phyloP scores from a whole-genome alignment of 2,113 vertebrate genomes.

The Potamarius usumacintae region DNA sequence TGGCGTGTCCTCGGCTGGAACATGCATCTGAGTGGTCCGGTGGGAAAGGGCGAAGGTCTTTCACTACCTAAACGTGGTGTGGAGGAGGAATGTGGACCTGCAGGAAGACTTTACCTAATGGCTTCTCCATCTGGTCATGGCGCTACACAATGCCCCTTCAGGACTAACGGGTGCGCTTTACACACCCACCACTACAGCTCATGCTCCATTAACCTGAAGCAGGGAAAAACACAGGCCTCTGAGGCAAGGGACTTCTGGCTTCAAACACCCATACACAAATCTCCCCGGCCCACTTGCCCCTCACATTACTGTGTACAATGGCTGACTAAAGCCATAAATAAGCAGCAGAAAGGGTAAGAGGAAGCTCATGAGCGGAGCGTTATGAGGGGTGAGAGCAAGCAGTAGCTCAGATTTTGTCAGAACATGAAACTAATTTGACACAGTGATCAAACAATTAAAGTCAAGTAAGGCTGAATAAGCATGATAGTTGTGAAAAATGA shows the following conservation, averaged over 20 bases:
- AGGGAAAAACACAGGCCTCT: conserved; percentile 56
- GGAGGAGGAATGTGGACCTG: conserved; percentile 59
- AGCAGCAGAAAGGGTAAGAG: conserved; percentile 42
- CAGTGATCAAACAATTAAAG: neutral
- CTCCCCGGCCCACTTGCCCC: conserved; percentile 50
- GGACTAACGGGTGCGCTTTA: conserved; percentile 48
- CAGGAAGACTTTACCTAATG: conserved; percentile 63
- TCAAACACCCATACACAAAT: conserved; percentile 63
- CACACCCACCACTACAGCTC: conserved; percentile 37
- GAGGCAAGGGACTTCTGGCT: conserved; percentile 61
- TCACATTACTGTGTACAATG: conserved; percentile 60
- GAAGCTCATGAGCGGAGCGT: conserved; percentile 21
- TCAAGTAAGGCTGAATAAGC: neutral
- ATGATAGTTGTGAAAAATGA: neutral
- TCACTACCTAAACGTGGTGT: conserved; percentile 39
- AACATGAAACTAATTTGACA: neutral
- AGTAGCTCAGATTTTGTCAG: conserved; percentile 13
- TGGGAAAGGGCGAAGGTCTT: conserved; percentile 30
- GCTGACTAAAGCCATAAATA: conserved; percentile 56
- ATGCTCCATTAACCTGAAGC: conserved; percentile 67
- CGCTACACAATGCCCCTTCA: conserved; percentile 56
- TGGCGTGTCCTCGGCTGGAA: neutral
- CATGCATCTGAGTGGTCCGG: conserved; percentile 19
- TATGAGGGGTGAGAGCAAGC: conserved; percentile 12
- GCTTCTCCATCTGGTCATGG: conserved; percentile 62